Base-by-base conservation (phyloP, 2,113 vertebrate genomes). In the Bujurquina vittata region DNA sequence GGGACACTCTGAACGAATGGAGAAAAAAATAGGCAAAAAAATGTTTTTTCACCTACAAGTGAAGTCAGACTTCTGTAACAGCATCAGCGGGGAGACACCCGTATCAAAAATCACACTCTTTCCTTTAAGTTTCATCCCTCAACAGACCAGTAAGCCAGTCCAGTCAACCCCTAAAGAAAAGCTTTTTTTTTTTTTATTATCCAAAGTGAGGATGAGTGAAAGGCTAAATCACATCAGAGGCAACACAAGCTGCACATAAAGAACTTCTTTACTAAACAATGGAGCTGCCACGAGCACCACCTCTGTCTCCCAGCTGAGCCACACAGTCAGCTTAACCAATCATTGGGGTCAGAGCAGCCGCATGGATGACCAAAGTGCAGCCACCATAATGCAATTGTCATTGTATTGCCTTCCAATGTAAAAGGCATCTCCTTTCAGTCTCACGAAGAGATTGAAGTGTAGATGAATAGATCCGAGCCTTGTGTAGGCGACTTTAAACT, bases 321-420 rank as follows among this genome's bases (percentile, higher is more conserved):
- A 86, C 90, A 80, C 89, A 86, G 91, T 56, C 84, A 77, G 83
- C 85, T 93, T 87, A 91, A 90, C 92, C 92, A 93, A 91, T 94
- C 94, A 93, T 91, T 89, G 89, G 88, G 94, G 91, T 92, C 93
- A 92, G 78, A 91, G 87, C 91, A 89, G 93, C 89, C 92, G 89
- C 90, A 93, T 93, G 93, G 91, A 91, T 86, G 93, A 94, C 92
- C 93, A 93, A 84, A 93, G 94, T 92, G 94, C 93, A 94, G 91
- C 86, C 89, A 81, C 87, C 91, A 84, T 96, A 95, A 96, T 96
- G 93, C 92, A 94, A 96, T 95, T 94, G 93, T 95, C 93, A 94
- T 94, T 95, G 94, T 94, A 95, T 95, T 95, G 95, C 93, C 92
- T 93, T 89, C 91, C 85, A 85, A 94, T 91, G 91, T 94, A 94